Base-by-base conservation (phyloP, 2,888 invertebrate genomes). In the Limenitis camilla region DNA sequence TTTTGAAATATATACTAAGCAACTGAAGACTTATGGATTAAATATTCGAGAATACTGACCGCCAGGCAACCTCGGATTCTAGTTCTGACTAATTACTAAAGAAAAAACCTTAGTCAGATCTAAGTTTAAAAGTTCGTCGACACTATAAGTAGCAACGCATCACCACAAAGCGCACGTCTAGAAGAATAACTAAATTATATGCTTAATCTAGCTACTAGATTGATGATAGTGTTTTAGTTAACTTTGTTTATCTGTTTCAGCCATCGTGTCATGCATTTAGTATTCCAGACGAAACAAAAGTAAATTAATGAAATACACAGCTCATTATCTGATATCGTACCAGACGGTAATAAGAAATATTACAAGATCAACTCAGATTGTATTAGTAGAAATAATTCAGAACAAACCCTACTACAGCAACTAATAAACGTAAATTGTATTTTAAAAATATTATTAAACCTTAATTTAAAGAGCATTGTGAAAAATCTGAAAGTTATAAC, bases 41-140 rank as follows among this genome's bases (percentile, higher is more conserved):
- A 19, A 19, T 19, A 19, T 3, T 19, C 3, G 19, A 19, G 3
- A 19, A 19, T 19, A 19, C 19, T 19, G 19, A 19, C 19, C 19
- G 1, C 19, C 19, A 19, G 19, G 19, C 19, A 19, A 19, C 19
- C 19, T 19, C 19, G 3, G 19, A 19, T 19, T 19, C 19, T 19
- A 19, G 19, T 19, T 19, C 19, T 19, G 19, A 19, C 19, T 19
- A 19, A 74, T 60, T 64, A 66, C 69, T 69, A 75, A 76, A 73
- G 76, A 74, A 76, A 76, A 79, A 76, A 67, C 77, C 76, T 63
- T 56, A 53, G 63, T 65, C 62, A 64, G 19, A 58, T 44, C 61
- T 53, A 55, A 60, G 66, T 69, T 61, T 53, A 48, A 55, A 62
- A 66, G 81, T 78, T 81, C 81, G 68, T 72, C 69, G 80, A 79